Evolutionary conservation across 2,113 vertebrate species (phyloP).

Genomic region (Microcebus lehilahytsara): DNA sequence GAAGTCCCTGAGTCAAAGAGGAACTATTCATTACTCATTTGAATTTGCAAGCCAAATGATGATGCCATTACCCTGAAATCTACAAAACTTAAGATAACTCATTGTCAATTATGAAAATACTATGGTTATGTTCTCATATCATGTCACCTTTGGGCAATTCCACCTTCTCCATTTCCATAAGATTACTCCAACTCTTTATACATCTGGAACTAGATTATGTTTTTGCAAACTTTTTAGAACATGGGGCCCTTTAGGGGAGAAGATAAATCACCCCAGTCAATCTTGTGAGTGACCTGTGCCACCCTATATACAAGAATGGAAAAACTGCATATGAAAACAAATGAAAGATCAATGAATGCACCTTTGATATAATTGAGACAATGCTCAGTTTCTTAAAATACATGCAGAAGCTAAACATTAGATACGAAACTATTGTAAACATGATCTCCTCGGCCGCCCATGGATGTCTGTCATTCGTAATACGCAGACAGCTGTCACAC

Average conservation of each 20-base stretch:
- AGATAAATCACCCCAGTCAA: background rate
- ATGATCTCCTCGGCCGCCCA: background rate
- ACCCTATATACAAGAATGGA: background rate
- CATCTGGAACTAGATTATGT: background rate
- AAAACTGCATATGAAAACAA: background rate
- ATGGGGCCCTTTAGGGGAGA: background rate
- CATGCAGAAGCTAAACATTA: background rate
- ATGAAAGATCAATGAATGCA: background rate
- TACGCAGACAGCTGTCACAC: slow-evolving; percentile 8
- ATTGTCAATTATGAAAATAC: background rate
- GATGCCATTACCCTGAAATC: slow-evolving; percentile 6
- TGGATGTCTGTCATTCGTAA: slow-evolving; percentile 36
- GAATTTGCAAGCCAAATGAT: background rate
- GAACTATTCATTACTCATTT: slow-evolving; percentile 40
- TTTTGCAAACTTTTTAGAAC: background rate
- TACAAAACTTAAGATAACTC: background rate
- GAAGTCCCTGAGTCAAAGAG: slow-evolving; percentile 69
- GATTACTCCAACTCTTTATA: background rate
- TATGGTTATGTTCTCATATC: background rate
- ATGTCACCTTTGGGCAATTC: background rate
- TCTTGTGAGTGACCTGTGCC: background rate
- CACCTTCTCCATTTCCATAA: background rate
- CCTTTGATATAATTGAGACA: background rate
- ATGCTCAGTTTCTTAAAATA: background rate
- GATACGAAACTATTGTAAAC: background rate